These are phyloP conservation scores for Yoshiicerus persimilis DNA, from an alignment of 1,140 invertebrate species.

Conservation along the genomic window DNA sequence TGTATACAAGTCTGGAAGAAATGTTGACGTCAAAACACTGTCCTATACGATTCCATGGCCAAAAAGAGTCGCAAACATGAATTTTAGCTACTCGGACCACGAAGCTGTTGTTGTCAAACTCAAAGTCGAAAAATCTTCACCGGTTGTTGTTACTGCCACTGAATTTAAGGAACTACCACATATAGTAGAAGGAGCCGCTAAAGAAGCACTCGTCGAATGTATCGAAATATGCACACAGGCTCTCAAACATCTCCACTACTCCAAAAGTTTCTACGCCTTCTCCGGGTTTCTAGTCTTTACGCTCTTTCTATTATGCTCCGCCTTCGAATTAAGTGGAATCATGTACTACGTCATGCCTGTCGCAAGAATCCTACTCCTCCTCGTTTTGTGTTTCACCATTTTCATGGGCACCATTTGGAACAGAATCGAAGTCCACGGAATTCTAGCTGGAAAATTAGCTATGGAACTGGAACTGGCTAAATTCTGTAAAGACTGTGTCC, in stretches of 20 bases:
- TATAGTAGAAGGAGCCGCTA: neutral
- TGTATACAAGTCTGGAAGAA: constrained; percentile 65
- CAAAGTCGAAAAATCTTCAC: constrained; percentile 54
- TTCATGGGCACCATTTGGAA: constrained; percentile 78
- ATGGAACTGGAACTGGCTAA: constrained; percentile 59
- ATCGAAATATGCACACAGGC: constrained; percentile 43
- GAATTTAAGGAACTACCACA: neutral
- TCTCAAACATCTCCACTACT: constrained; percentile 29
- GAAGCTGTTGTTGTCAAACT: constrained; percentile 78
- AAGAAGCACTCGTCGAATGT: constrained; percentile 40
- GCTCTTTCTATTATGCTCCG: neutral
- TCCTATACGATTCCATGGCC: constrained; percentile 72
- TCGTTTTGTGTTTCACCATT: constrained; percentile 67
- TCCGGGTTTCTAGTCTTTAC: constrained; percentile 25
- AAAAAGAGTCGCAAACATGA: constrained; percentile 67
- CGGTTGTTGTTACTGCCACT: constrained; percentile 43
- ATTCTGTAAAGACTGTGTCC: neutral
- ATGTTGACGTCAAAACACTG: constrained; percentile 61
- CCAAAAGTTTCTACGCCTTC: constrained; percentile 35
- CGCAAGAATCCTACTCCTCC: constrained; percentile 63
- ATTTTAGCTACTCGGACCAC: constrained; percentile 86
- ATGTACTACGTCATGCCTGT: constrained; percentile 54
- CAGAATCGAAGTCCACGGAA: constrained; percentile 72
- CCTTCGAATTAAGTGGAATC: constrained; percentile 19
- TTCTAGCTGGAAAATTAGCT: constrained; percentile 66